Evolutionary conservation across 2,888 invertebrate species (phyloP).

Genomic region (Laothoe populi): DNA sequence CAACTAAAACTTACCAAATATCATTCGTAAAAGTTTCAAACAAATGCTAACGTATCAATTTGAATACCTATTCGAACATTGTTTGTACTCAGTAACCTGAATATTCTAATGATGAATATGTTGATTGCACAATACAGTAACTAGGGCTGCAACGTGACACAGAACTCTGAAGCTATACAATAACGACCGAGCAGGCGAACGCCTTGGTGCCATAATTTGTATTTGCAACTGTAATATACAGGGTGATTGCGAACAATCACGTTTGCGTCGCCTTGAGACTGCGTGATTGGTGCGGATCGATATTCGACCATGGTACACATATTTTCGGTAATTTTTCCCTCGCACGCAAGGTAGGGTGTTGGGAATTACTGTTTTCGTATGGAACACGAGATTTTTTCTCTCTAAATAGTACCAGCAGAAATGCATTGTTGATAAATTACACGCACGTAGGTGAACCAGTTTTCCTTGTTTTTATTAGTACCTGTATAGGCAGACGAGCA

Average conservation of each 20-base stretch:
- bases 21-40: no score
- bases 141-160: neutral
- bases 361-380: neutral
- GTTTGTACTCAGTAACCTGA: neutral
- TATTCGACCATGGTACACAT: slow-evolving; percentile 25
- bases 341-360: slow-evolving; percentile 8
- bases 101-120: slow-evolving; percentile 15
- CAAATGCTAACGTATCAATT: no score
- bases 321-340: slow-evolving; percentile 10
- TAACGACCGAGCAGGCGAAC: slow-evolving; percentile 1
- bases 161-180: slow-evolving; percentile 1
- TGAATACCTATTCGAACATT: no score
- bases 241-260: slow-evolving; percentile 54
- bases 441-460: neutral
- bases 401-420: neutral
- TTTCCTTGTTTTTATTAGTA: no score
- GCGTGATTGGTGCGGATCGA: slow-evolving; percentile 37
- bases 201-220: slow-evolving; percentile 31
- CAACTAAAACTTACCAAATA: no score
- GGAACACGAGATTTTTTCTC: neutral
- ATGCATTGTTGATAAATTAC: neutral
- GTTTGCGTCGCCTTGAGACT: slow-evolving; percentile 32
- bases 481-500: no score
- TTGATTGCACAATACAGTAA: slow-evolving; percentile 9
- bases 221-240: slow-evolving; percentile 49